A percentile compares a stretch with the other conserved stretches of the same genome.
Evolutionary conservation across 2,113 vertebrate species (phyloP).

Genomic region (Daphoenositta chrysoptera): DNA sequence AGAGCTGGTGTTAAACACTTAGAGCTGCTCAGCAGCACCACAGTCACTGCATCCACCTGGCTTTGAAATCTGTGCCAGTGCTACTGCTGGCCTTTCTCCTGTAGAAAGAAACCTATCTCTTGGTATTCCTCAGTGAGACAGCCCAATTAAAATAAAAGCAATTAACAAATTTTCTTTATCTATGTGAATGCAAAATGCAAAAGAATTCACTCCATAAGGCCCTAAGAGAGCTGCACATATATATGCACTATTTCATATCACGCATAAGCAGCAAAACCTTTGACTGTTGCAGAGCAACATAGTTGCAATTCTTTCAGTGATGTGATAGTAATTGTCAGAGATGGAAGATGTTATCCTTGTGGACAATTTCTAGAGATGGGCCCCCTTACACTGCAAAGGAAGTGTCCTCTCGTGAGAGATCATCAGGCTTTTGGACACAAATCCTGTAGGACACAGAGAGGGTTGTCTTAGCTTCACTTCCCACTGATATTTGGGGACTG

Average conservation of each 20-base stretch:
- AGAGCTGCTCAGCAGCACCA: not conserved
- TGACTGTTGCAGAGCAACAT: not conserved
- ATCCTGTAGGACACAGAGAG: not conserved
- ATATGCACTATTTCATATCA: not conserved
- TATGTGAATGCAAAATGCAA: not conserved
- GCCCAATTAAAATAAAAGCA: not conserved
- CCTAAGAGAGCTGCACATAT: not conserved
- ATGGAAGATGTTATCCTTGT: not conserved
- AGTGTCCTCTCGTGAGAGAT: too few relatives aligned
- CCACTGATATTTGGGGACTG: not conserved
- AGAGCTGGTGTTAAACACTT: not conserved
- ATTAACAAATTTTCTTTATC: not conserved
- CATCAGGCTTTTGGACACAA: not conserved
- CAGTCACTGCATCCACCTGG: not conserved
- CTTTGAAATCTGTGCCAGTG: not conserved
- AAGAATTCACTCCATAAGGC: not conserved
- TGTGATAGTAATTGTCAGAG: not conserved
- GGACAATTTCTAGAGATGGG: not conserved
- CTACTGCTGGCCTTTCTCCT: not conserved
- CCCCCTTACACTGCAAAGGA: not conserved
- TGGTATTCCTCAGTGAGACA: not conserved
- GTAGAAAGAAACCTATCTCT: not conserved
- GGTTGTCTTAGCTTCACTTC: not conserved
- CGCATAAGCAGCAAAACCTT: not conserved
- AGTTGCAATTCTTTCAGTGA: not conserved